A percentile compares a stretch with the other conserved stretches of the same genome.
phyloP scores from a whole-genome alignment of 1,140 invertebrate species.

The Diachasmimorpha longicaudata region DNA sequence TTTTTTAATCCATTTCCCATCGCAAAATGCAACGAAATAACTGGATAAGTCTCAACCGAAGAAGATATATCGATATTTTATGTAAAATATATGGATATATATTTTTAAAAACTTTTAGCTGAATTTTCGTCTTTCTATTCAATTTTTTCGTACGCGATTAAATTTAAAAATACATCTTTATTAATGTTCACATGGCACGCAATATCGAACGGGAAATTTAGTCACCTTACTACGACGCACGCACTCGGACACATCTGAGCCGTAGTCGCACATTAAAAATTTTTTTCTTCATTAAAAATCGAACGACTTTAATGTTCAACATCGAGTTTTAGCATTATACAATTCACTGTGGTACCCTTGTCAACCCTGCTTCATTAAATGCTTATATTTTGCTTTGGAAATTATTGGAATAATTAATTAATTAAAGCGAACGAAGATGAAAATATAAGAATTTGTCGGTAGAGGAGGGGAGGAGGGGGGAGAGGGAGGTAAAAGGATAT shows the following conservation, averaged over 20 bases:
- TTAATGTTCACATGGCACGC: neutral
- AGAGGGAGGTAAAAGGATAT: too few relatives aligned
- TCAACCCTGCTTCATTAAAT: slow-evolving; percentile 12
- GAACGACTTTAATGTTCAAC: neutral
- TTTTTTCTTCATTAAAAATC: neutral
- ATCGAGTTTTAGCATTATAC: neutral
- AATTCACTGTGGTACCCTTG: slow-evolving; percentile 14
- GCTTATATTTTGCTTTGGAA: neutral
- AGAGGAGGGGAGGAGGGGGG: too few relatives aligned
- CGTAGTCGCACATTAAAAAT: neutral
- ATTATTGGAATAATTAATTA: neutral
- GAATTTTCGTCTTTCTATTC: too few relatives aligned
- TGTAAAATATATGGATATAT: too few relatives aligned
- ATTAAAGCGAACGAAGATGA: neutral
- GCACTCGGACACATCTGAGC: neutral
- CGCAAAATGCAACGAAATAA: too few relatives aligned
- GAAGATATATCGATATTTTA: too few relatives aligned
- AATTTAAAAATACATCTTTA: neutral
- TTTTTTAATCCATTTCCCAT: too few relatives aligned
- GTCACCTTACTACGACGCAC: neutral
- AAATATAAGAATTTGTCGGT: neutral
- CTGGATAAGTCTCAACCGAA: too few relatives aligned
- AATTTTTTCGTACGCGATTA: too few relatives aligned
- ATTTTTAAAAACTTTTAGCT: too few relatives aligned
- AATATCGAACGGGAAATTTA: neutral